Evolutionary conservation across 2,797 vertebrate genomes (phyloP).

Genomic region (Tamandua tetradactyla): DNA sequence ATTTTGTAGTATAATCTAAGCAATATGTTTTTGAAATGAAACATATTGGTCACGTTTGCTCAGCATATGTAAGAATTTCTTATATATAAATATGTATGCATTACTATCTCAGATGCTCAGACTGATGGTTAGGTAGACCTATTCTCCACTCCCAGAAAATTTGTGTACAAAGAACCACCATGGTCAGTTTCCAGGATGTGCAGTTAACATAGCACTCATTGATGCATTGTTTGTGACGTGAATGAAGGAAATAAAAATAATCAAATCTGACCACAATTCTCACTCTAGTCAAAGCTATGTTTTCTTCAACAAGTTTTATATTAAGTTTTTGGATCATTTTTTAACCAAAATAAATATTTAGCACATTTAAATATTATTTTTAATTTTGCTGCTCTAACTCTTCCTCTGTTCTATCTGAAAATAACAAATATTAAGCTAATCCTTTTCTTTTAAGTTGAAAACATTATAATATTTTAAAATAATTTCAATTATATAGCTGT

Average conservation of each 20-base stretch:
- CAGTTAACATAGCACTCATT: background rate
- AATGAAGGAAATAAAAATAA: slow-evolving; percentile 4
- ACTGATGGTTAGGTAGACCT: slow-evolving; percentile 32
- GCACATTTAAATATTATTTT: background rate
- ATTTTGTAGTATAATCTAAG: slow-evolving; percentile 45
- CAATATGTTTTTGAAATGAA: slow-evolving; percentile 64
- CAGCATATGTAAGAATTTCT: slow-evolving; percentile 54
- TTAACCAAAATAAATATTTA: background rate
- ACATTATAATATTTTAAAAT: background rate
- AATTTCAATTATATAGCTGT: background rate
- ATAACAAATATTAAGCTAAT: background rate
- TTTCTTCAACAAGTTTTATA: slow-evolving; percentile 41
- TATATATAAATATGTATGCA: background rate
- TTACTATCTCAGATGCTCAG: slow-evolving; percentile 38
- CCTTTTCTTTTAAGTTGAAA: slow-evolving; percentile 20
- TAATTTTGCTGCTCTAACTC: background rate
- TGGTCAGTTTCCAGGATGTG: background rate
- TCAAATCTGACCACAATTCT: background rate
- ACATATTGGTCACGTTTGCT: slow-evolving; percentile 44
- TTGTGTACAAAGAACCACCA: background rate
- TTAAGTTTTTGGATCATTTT: background rate
- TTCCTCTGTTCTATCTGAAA: background rate
- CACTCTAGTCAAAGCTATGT: background rate
- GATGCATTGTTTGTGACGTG: background rate
- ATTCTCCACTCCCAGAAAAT: background rate